Evolutionary conservation across 2,888 invertebrate genomes (phyloP), one percentile per base, ranked within the genome.

Genomic region (Adineta ricciae): DNA sequence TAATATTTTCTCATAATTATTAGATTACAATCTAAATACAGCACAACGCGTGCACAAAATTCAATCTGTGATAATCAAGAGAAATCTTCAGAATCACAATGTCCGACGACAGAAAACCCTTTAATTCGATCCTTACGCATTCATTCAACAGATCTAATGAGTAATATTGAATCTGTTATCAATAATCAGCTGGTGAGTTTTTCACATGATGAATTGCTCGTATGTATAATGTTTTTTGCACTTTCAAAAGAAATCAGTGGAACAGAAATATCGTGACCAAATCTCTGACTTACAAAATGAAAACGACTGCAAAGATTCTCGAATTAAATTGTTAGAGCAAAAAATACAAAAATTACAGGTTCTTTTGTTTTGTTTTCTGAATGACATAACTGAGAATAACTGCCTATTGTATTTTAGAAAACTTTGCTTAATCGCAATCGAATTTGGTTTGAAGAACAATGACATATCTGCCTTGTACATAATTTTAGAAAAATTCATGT

Each of bases 251-350:
- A 41, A n/a, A 41, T 41, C n/a, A 1, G 24, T 78, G 14, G 78
- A 78, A 78, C 24, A 78, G 11, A 41, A 5, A 14, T 78, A 78
- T 78, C 78, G 9, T 16, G 41, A 78, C 21, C 41, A 36, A 78
- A 41, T 78, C 5, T 38, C 41, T 41, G 41, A 41, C 2, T 41
- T 78, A 41, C 78, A 78, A 78, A 41, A 78, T 78, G 36, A 78
- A 78, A 78, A 78, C 14, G 41, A 78, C 14, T 41, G 78, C n/a
- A 78, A 78, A 78, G 41, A 78, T 78, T 19, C 41, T 14, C 38
- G 78, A 78, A 78, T 78, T n/a, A 38, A 78, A n/a, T 41, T 78
- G n/a, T 41, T 78, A 41, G 78, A 78, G 41, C 78, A 78, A 41
- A 78, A 78, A 24, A 24, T 78, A 78, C 78, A 78, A n/a, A 38